Conservation (phyloP, 1,140 invertebrate species). For the Phocides pigmalion region DNA sequence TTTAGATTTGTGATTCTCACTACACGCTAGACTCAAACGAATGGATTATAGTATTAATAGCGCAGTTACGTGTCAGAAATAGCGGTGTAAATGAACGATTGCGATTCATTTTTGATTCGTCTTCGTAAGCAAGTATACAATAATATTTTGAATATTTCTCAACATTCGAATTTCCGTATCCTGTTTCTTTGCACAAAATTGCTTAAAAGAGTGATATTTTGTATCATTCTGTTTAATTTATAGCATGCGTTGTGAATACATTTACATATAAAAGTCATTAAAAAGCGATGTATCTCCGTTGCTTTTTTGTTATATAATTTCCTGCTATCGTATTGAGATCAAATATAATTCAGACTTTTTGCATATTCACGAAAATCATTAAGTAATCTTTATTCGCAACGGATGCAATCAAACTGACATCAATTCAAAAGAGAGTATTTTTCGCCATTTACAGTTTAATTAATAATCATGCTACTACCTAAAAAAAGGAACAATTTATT, state of each 20-base stretch:
- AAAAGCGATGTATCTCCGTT: not conserved
- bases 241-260: too few relatives aligned
- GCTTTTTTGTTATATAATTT: conserved; percentile 21
- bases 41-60: conserved; percentile 72
- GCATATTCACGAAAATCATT: conserved; percentile 17
- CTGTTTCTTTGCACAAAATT: not conserved
- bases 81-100: conserved; percentile 56
- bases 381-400: conserved; percentile 25
- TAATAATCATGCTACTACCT: conserved; percentile 7
- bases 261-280: not conserved
- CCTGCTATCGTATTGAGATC: conserved; percentile 20
- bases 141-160: not conserved
- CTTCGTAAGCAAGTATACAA: not conserved
- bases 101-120: conserved; percentile 30
- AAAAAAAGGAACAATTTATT: too few relatives aligned
- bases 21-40: conserved; percentile 69
- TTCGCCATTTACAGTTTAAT: not conserved
- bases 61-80: conserved; percentile 49
- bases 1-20: conserved; percentile 74
- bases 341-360: conserved; percentile 16
- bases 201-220: not conserved
- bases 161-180: not conserved
- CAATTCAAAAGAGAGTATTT: conserved; percentile 21
- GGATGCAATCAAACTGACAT: conserved; percentile 24
- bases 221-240: too few relatives aligned